A percentile compares a stretch with the other conserved stretches of the same genome.
Evolutionary conservation across 2,113 vertebrate species (phyloP).

Genomic region (Willisornis vidua): DNA sequence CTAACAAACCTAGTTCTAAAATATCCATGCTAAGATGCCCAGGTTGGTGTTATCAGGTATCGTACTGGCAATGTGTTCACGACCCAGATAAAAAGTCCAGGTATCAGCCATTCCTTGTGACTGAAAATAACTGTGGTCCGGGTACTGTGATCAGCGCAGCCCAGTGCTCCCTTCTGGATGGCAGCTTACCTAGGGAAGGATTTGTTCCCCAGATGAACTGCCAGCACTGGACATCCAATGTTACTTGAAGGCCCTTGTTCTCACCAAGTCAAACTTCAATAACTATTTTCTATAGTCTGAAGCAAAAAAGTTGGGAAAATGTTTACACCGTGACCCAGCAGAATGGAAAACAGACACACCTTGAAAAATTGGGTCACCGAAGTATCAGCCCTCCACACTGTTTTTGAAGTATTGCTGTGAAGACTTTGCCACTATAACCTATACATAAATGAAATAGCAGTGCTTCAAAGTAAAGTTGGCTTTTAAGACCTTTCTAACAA

Average conservation of each 20-base stretch:
- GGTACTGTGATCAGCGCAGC: accelerated
- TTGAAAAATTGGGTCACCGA: neutral
- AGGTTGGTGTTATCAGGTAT: neutral
- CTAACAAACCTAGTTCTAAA: neutral
- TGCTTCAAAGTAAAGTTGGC: neutral
- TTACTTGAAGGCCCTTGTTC: neutral
- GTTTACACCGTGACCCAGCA: neutral
- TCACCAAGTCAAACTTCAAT: neutral
- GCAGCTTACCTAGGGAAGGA: neutral
- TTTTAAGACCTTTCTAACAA: neutral
- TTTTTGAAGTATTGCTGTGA: neutral
- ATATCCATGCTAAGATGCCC: neutral
- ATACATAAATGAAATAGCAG: neutral
- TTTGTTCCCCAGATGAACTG: neutral
- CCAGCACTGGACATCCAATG: neutral
- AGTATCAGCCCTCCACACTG: neutral
- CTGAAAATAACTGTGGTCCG: neutral
- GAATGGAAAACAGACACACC: neutral
- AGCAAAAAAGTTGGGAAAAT: constrained; percentile 5
- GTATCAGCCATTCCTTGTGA: neutral
- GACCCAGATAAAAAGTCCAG: neutral
- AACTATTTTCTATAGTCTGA: constrained; percentile 5
- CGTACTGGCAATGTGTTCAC: accelerated
- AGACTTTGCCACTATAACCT: neutral
- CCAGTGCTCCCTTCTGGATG: neutral